Percentiles rank a stretch among this genome's conserved stretches.
These are phyloP conservation scores for Aphelocoma californica DNA, from an alignment of 2,797 vertebrate genomes.

Conservation along the genomic window DNA sequence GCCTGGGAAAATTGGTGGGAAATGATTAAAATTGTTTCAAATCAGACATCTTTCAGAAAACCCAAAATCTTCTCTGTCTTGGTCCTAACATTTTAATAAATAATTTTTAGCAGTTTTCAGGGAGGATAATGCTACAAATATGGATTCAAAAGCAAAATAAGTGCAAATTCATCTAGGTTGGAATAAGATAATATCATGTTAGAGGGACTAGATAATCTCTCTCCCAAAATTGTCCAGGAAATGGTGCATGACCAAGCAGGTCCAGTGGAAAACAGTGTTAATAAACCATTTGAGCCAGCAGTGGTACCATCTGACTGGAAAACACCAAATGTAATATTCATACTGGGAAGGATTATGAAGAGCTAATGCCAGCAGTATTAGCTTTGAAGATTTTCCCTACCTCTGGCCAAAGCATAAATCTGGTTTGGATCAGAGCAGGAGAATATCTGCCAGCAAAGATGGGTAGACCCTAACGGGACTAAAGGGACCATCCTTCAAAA, in stretches of 20 bases:
- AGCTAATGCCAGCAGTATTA: conserved; percentile 27
- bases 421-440: not conserved
- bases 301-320: not conserved
- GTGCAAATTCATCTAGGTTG: not conserved
- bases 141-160: not conserved
- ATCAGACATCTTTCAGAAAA: not conserved
- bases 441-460: not conserved
- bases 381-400: not conserved
- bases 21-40: not conserved
- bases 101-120: not conserved
- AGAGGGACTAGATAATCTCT: not conserved
- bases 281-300: conserved; percentile 13
- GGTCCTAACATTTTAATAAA: not conserved
- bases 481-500: not conserved
- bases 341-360: conserved; percentile 2
- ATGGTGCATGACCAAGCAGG: not conserved
- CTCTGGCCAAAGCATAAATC: conserved; percentile 14
- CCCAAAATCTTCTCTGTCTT: not conserved
- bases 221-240: not conserved
- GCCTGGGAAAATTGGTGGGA: not conserved
- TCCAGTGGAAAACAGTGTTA: not conserved
- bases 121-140: not conserved
- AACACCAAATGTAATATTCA: conserved; percentile 25
- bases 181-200: not conserved
- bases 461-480: not conserved